Conservation (phyloP, 2,797 vertebrate species). For the Florisuga fusca region DNA sequence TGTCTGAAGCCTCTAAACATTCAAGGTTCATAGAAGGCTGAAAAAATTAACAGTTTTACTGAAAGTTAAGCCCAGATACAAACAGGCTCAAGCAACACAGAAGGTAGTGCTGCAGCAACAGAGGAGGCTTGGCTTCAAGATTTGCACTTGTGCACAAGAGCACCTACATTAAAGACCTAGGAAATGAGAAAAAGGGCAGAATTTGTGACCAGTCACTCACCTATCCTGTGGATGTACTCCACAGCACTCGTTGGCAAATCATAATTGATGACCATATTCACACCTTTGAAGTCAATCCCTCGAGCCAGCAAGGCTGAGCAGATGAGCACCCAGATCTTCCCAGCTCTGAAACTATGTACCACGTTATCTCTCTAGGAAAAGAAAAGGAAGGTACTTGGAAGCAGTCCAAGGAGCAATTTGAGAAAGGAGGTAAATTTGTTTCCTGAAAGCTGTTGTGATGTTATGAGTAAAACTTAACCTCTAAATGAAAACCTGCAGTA, state of each 20-base stretch:
- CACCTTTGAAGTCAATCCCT: conserved; percentile 97
- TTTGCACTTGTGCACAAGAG: not conserved
- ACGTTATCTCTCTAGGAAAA: conserved; percentile 89
- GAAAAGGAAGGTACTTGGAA: not conserved
- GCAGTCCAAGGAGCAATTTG: not conserved
- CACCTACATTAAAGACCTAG: not conserved
- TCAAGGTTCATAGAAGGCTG: not conserved
- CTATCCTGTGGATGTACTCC: conserved; percentile 96
- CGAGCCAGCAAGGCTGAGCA: conserved; percentile 94
- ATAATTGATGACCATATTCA: conserved; percentile 95
- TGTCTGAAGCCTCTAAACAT: not conserved
- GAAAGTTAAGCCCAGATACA: not conserved
- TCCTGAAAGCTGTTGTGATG: not conserved
- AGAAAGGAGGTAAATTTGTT: not conserved
- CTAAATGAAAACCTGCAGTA: not conserved
- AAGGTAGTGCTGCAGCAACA: not conserved
- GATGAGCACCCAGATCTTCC: conserved; percentile 97
- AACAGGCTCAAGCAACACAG: not conserved
- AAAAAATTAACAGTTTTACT: not conserved
- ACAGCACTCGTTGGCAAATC: conserved; percentile 95
- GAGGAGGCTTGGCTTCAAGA: not conserved
- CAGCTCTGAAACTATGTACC: conserved; percentile 91
- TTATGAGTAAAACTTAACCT: not conserved
- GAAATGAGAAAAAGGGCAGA: not conserved
- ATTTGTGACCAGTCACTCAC: conserved; percentile 74